Base-by-base conservation (phyloP, 2,113 vertebrate genomes). In the Oncorhynchus kisutch region DNA sequence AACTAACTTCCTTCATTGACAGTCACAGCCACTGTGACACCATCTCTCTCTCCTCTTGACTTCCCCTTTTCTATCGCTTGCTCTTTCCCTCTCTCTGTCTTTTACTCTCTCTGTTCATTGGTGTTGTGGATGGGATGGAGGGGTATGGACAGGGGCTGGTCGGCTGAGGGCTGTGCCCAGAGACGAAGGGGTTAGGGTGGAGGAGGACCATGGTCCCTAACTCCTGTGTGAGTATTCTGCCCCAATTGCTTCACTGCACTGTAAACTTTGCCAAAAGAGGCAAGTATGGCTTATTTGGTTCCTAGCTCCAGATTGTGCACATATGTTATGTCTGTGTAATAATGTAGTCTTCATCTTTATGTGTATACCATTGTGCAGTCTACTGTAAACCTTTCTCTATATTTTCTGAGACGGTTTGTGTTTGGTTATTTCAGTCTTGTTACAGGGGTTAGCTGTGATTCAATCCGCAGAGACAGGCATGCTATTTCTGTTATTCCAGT, bases 1-100 rank as follows among this genome's bases (percentile, higher is more conserved):
- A 16, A 54, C 51, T 4, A 51, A 77, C 82, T 91, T 86, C 88
- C 84, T 86, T 78, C 62, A 49, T 48, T 27, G 24, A 51, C 31
- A n/a, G 27, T 39, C 71, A 49, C 39, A 16, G 2, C 34, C n/a
- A 25, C 29, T 16, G 31, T 65, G 12, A 13, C 60, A 22, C 11
- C 71, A 39, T 64, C 29, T 29, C 39, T 29, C 39, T 27, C 80
- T 0, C 78, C 25, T 78, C 60, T 80, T 73, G 4, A 39, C 59
- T 54, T 13, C 16, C 45, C 27, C 66, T 76, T 6, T 4, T 45
- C 39, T 45, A 45, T 80, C 29, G 71, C 77, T 78, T 9, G 9
- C 39, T 45, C 78, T 77, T 80, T 18, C 14, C 5, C 25, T 65
- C 31, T 18, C 24, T 45, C 12, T 45, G 8, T 45, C 39, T 45